Evolutionary conservation across 2,888 invertebrate species (phyloP).

Genomic region (Apotomis betuletana): DNA sequence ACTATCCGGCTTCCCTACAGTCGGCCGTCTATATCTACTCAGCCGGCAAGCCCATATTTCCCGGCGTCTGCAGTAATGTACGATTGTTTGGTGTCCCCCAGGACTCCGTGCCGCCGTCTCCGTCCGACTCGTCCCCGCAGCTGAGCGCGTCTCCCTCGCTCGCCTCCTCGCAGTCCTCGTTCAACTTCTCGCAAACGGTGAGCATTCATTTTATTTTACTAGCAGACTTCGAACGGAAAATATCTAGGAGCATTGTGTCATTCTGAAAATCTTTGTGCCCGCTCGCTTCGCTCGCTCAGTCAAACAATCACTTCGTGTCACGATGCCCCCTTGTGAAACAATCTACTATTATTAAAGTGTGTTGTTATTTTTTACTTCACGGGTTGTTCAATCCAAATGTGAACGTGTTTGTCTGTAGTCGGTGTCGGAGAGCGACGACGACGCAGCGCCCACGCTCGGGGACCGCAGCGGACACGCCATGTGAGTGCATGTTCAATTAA

Average conservation of each 20-base stretch:
- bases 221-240: too few relatives aligned
- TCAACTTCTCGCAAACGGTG: slow-evolving; percentile 50
- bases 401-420: slow-evolving; percentile 42
- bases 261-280: too few relatives aligned
- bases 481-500: slow-evolving; percentile 55
- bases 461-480: slow-evolving; percentile 68
- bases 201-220: slow-evolving; percentile 38
- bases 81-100: neutral
- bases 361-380: too few relatives aligned
- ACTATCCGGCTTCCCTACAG: too few relatives aligned
- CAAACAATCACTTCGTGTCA: too few relatives aligned
- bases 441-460: slow-evolving; percentile 56
- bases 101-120: slow-evolving; percentile 49
- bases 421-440: slow-evolving; percentile 61
- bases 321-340: too few relatives aligned
- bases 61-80: too few relatives aligned
- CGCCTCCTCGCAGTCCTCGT: slow-evolving; percentile 44
- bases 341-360: too few relatives aligned
- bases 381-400: neutral
- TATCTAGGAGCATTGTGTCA: too few relatives aligned
- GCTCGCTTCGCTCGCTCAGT: too few relatives aligned
- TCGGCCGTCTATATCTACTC: too few relatives aligned
- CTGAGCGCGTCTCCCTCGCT: slow-evolving; percentile 60
- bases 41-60: too few relatives aligned
- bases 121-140: slow-evolving; percentile 55